Base-by-base conservation (phyloP, 2,113 vertebrate species). In the Sander vitreus region DNA sequence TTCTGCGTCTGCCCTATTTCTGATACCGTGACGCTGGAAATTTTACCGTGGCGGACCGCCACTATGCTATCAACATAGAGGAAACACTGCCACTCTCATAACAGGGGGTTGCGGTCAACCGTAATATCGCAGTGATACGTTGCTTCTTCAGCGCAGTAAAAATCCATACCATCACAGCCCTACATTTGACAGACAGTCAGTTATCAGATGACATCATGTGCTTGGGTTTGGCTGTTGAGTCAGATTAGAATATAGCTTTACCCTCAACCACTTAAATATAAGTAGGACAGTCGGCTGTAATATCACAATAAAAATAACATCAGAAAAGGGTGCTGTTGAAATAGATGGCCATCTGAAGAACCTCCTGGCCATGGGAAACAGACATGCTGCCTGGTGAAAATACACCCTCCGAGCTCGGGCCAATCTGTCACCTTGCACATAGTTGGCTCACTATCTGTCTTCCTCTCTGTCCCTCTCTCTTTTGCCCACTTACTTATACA, bases 341-440 rank as follows among this genome's bases (percentile, higher is more conserved):
- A 84, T 54, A 66, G 47, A 70, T 48, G 69, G 54, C 85, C 90
- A 85, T 91, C 84, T 90, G 86, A 90, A 78, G 84, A 77, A 36
- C 43, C 86, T 88, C 55, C 59, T 51, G 75, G 91, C 78, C 65
- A 81, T 76, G 51, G 1, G 30, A 85, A 80, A 70, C 82, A 69
- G 70, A 75, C 84, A 83, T 73, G 82, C 64, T 66, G 71, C 76
- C 74, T 64, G 79, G 68, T 72, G 75, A 89, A 87, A 78, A 27
- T 59, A 60, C 50, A 70, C 66, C 83, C 79, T 80, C 57, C 1
- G 66, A 87, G 70, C 71, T 60, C 54, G 30, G 21, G n/a, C 82
- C 88, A 87, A 88, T 92, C 80, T 89, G 90, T 85, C 84, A 60
- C 76, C 85, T 87, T 73, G 23, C 65, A 71, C 23, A 64, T 23